Base-by-base conservation (phyloP, 2,888 invertebrate genomes). In the Caenorhabditis zanzibari region DNA sequence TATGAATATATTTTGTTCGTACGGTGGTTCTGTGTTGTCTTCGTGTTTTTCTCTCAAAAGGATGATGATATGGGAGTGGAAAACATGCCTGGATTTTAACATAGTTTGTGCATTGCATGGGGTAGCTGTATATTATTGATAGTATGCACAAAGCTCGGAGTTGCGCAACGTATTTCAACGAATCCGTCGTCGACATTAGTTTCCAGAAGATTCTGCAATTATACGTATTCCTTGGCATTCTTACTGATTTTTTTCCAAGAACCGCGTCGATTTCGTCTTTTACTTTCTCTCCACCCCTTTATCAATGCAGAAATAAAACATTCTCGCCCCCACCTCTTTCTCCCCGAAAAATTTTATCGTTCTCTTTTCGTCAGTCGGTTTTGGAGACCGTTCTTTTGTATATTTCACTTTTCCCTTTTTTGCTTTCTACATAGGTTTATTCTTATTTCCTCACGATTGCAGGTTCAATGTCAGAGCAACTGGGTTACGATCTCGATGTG, bases 301-400 rank as follows among this genome's bases (percentile, higher is more conserved):
- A 16, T 44, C 44, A 9, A 63, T 10, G 14, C 44, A 63, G 44
- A 44, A 63, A 63, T 63, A 63, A 63, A 63, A 44, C 44, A 44
- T 63, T 63, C 47, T 47, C 47, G 63, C 44, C 44, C 41, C 4
- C 44, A n/a, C n/a, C n/a, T n/a, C 63, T 28, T 24, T 26, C 63
- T 41, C 19, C 24, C n/a, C 19, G 19, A 47, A 47, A 47, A 47
- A 47, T 47, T n/a, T 63, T 28, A 44, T 63, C 28, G 63, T 63
- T 63, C 63, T 63, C 44, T 64, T 38, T 28, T 35, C 16, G 38
- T 26, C 19, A 64, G 7, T 54, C 38, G 54, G 38, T 24, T 63
- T 28, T 44, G 14, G n/a, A 47, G 28, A 63, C 63, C 63, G 44
- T 63, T 63, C 44, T n/a, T 12, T 38, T 12, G 12, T 38, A 44